These are phyloP conservation scores for Loris lydekkerianus DNA, from an alignment of 2,797 vertebrate genomes.

Conservation along the genomic window DNA sequence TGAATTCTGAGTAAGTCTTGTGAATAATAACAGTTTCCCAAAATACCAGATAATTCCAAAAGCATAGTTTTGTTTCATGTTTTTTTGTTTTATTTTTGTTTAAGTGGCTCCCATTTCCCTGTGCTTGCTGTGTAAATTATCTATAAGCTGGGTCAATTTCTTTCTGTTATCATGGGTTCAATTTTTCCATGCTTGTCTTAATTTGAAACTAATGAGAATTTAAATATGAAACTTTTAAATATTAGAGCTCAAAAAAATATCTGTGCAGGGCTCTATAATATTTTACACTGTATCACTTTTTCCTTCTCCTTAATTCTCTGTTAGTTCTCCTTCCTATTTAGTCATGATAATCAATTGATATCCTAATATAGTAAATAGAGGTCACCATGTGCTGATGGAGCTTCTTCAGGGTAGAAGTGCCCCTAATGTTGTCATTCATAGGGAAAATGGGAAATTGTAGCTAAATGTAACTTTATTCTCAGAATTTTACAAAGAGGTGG, in stretches of 20 bases:
- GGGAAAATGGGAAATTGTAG: no score
- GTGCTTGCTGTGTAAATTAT: neutral
- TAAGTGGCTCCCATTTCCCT: neutral
- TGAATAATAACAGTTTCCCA: neutral
- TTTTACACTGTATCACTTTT: neutral
- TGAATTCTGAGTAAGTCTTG: neutral
- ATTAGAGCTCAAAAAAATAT: constrained; percentile 1
- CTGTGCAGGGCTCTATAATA: neutral
- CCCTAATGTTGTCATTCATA: no score
- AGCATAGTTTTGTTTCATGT: neutral
- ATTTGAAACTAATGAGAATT: constrained; percentile 10
- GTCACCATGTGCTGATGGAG: neutral
- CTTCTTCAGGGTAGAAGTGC: neutral
- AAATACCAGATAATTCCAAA: constrained; percentile 33
- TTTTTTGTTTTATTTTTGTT: constrained; percentile 17
- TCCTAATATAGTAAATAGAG: neutral
- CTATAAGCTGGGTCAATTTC: neutral
- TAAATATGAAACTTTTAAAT: constrained; percentile 10
- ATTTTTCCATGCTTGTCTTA: neutral
- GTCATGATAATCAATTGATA: neutral
- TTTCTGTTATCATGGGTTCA: neutral
- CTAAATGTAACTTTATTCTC: no score
- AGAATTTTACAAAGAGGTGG: no score
- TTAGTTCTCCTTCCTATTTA: neutral
- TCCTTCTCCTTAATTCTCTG: neutral